Evolutionary conservation across 2,113 vertebrate genomes (phyloP).

Genomic region (Perca flavescens): DNA sequence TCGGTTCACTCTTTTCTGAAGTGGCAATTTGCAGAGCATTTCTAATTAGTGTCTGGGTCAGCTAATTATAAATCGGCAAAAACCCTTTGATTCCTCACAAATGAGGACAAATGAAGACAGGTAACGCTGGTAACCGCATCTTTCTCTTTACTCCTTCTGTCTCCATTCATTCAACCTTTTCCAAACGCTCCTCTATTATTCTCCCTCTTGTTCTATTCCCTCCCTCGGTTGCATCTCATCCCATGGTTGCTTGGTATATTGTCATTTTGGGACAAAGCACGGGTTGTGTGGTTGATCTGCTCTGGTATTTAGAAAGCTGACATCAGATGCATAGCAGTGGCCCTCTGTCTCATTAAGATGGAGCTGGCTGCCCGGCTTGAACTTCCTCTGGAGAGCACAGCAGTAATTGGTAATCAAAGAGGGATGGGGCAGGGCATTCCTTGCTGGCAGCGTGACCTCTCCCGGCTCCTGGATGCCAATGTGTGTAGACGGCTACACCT

Average conservation of each 20-base stretch:
- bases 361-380: conserved; percentile 38
- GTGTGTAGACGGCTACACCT: conserved; percentile 21
- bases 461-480: conserved; percentile 16
- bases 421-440: conserved; percentile 21
- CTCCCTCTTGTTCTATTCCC: neutral
- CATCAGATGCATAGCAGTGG: conserved; percentile 50
- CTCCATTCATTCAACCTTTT: conserved; percentile 33
- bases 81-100: conserved; percentile 76
- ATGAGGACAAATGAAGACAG: conserved; percentile 41
- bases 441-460: conserved; percentile 48
- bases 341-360: conserved; percentile 67
- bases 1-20: conserved; percentile 68
- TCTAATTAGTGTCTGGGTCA: conserved; percentile 78
- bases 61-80: conserved; percentile 77
- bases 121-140: conserved; percentile 27
- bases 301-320: conserved; percentile 66
- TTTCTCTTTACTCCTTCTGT: conserved; percentile 33
- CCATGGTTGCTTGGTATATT: conserved; percentile 29
- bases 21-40: conserved; percentile 58
- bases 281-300: conserved; percentile 45
- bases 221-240: conserved; percentile 11
- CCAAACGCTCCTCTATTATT: conserved; percentile 2
- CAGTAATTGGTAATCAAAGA: conserved; percentile 74
- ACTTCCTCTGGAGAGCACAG: conserved; percentile 47
- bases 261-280: conserved; percentile 36